Conservation (phyloP, 2,888 invertebrate genomes). For the Invenusta paracnida region DNA sequence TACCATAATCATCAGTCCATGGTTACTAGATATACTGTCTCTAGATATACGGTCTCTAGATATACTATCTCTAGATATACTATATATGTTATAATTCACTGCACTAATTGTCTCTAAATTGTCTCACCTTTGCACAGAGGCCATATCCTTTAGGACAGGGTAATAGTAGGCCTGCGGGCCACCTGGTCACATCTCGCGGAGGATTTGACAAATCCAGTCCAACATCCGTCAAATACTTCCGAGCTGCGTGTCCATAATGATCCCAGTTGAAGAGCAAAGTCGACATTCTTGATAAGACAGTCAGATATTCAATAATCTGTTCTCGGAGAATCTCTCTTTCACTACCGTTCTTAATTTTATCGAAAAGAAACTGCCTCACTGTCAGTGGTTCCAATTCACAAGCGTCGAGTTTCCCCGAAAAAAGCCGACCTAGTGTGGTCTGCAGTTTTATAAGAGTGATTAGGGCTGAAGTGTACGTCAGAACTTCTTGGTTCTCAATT, state of each 20-base stretch:
- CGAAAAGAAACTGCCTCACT: not conserved
- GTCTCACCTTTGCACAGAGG: not conserved
- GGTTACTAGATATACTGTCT: no score
- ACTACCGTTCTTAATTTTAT: not conserved
- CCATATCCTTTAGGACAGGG: not conserved
- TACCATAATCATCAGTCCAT: no score
- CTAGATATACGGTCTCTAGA: no score
- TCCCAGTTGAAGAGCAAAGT: not conserved
- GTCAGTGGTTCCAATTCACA: not conserved
- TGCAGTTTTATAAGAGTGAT: not conserved
- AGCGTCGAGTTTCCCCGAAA: not conserved
- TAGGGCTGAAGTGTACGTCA: not conserved
- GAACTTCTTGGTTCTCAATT: not conserved
- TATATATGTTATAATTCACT: no score
- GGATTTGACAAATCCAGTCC: not conserved
- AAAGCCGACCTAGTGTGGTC: not conserved
- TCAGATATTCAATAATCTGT: no score
- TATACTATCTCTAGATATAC: no score
- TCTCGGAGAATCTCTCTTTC: not conserved
- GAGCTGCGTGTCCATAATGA: not conserved
- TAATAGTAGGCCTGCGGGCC: not conserved
- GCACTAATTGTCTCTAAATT: no score
- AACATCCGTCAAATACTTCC: not conserved
- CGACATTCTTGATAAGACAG: no score
- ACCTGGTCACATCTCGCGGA: not conserved